Conservation (phyloP, 2,797 vertebrate genomes). For the Chromobotia macracanthus region DNA sequence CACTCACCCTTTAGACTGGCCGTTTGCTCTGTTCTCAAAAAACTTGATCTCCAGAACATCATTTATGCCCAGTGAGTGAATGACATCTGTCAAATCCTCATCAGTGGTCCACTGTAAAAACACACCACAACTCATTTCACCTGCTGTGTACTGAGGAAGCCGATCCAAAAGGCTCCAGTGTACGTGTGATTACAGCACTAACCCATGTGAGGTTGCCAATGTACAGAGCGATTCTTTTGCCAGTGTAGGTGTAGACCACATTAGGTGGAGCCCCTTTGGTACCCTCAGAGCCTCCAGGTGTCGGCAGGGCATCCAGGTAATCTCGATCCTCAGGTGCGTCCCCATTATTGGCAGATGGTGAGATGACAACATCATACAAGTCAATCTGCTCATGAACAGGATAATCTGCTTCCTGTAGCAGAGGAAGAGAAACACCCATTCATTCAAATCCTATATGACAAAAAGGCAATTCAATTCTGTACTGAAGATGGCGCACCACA, state of each 20-base stretch:
- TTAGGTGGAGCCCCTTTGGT: constrained; percentile 91
- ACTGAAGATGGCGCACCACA: too few species aligned
- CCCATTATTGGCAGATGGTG: constrained; percentile 97
- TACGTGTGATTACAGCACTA: constrained; percentile 65
- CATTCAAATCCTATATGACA: too few species aligned
- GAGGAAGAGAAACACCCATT: constrained; percentile 1
- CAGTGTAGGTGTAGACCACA: constrained; percentile 93
- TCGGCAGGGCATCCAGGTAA: constrained; percentile 92
- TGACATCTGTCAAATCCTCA: constrained; percentile 96
- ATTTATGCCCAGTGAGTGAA: constrained; percentile 92
- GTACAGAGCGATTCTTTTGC: constrained; percentile 95
- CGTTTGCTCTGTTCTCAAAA: constrained; percentile 98
- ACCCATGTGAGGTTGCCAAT: constrained; percentile 99
- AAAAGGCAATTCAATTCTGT: too few species aligned
- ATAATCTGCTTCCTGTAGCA: constrained; percentile 90
- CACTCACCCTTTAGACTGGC: constrained; percentile 96
- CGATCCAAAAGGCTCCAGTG: too few species aligned
- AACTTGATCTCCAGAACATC: constrained; percentile 99
- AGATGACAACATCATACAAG: constrained; percentile 97
- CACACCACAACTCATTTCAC: constrained; percentile 1
- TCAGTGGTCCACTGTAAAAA: constrained; percentile 95
- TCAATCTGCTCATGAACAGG: constrained; percentile 96
- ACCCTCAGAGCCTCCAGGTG: constrained; percentile 88
- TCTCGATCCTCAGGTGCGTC: constrained; percentile 97
- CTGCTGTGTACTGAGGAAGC: too few species aligned